phyloP scores from a whole-genome alignment of 1,140 invertebrate genomes.

The Lutraria rhynchaena region DNA sequence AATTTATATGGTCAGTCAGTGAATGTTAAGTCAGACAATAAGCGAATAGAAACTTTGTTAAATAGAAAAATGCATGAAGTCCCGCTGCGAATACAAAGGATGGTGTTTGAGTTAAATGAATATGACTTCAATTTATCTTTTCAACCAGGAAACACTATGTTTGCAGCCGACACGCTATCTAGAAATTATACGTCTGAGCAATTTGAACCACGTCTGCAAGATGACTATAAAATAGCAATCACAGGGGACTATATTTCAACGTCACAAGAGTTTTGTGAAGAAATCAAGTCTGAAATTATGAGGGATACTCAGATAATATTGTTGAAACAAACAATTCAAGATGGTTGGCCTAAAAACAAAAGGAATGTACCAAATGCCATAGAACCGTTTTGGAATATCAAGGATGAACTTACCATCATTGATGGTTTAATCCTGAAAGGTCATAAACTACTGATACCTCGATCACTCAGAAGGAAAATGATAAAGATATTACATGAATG shows the following conservation, averaged over 20 bases:
- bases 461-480: constrained; percentile 42
- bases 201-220: no score
- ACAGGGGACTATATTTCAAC: background rate
- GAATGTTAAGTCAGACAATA: background rate
- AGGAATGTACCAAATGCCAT: constrained; percentile 1
- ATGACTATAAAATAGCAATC: background rate
- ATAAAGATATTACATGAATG: constrained; percentile 45
- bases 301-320: constrained; percentile 30
- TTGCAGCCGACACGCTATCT: background rate
- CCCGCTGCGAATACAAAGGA: constrained; percentile 12
- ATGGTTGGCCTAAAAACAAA: constrained; percentile 50
- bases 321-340: constrained; percentile 6
- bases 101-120: background rate
- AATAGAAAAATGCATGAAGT: background rate
- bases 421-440: constrained; percentile 14
- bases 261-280: no score
- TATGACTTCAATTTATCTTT: background rate
- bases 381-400: constrained; percentile 3
- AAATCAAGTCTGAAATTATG: constrained; percentile 27
- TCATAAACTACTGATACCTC: constrained; percentile 11
- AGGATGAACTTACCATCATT: constrained; percentile 14
- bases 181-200: background rate
- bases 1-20: constrained; percentile 4
- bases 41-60: constrained; percentile 3
- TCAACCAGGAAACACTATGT: constrained; percentile 10